Evolutionary conservation across 2,888 invertebrate species (phyloP).

Genomic region (Alviniconcha strummeri): DNA sequence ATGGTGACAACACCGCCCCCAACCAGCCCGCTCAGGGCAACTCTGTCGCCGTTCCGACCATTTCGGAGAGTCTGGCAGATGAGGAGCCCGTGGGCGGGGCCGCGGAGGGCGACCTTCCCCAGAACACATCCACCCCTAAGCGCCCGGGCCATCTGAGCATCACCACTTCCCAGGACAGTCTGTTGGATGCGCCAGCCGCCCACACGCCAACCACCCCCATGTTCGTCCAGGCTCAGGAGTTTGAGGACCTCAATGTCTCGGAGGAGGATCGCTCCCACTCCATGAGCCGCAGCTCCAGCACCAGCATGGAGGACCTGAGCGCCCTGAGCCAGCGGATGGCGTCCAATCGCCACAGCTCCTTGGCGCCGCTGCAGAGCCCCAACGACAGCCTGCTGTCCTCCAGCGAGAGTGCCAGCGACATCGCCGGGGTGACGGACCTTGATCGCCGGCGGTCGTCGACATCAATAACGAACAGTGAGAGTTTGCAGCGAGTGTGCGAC

Average conservation of each 20-base stretch:
- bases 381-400: background rate
- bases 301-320: conserved; percentile 64
- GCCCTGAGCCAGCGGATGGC: conserved; percentile 24
- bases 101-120: conserved; percentile 6
- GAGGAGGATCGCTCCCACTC: conserved; percentile 52
- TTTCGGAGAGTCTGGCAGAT: conserved; percentile 4
- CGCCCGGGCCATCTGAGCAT: conserved; percentile 30
- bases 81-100: background rate
- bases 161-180: conserved; percentile 4
- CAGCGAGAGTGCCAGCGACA: conserved; percentile 33
- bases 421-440: background rate
- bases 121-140: conserved; percentile 26
- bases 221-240: conserved; percentile 52
- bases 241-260: conserved; percentile 49
- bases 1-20: background rate
- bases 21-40: background rate
- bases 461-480: conserved; percentile 46
- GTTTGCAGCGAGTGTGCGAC: conserved; percentile 55
- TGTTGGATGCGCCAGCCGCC: conserved; percentile 17
- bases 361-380: conserved; percentile 13
- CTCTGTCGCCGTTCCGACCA: background rate
- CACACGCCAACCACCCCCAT: conserved; percentile 55
- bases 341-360: conserved; percentile 7
- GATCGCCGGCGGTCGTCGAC: conserved; percentile 37
- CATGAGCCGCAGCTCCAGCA: conserved; percentile 65